phyloP scores from a whole-genome alignment of 2,113 vertebrate species.

The Zonotrichia leucophrys region DNA sequence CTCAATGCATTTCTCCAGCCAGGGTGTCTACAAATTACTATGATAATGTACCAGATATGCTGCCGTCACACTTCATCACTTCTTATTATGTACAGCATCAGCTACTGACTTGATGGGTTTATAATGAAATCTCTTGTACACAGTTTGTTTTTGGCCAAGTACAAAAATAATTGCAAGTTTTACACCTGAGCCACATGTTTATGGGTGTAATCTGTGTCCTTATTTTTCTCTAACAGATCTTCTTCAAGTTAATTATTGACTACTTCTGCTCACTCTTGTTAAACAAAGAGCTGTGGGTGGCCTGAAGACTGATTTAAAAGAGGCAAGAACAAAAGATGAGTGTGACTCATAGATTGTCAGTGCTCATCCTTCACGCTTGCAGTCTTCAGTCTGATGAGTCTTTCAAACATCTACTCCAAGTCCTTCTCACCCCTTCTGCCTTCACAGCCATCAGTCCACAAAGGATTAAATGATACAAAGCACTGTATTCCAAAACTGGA shows the following conservation, averaged over 20 bases:
- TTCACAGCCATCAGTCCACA: not conserved
- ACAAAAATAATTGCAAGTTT: not conserved
- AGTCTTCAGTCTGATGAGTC: not conserved
- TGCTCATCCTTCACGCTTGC: not conserved
- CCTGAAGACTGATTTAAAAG: not conserved
- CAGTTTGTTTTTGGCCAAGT: not conserved
- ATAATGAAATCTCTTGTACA: not conserved
- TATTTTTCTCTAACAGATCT: not conserved
- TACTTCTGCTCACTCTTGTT: not conserved
- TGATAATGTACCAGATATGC: conserved; percentile 19
- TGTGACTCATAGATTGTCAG: not conserved
- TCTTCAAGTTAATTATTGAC: not conserved
- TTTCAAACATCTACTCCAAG: not conserved
- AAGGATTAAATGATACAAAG: not conserved
- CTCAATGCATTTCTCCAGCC: not conserved
- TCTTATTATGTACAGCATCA: conserved; percentile 9
- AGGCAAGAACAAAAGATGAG: not conserved
- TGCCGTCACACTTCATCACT: conserved; percentile 1
- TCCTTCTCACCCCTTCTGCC: not conserved
- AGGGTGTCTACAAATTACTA: not conserved
- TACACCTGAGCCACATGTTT: not conserved
- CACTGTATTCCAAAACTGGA: not conserved
- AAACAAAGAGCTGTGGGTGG: not conserved
- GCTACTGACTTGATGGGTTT: not conserved
- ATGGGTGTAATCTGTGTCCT: not conserved